phyloP scores from a whole-genome alignment of 2,888 invertebrate genomes.

The Drosophila suboccidentalis region DNA sequence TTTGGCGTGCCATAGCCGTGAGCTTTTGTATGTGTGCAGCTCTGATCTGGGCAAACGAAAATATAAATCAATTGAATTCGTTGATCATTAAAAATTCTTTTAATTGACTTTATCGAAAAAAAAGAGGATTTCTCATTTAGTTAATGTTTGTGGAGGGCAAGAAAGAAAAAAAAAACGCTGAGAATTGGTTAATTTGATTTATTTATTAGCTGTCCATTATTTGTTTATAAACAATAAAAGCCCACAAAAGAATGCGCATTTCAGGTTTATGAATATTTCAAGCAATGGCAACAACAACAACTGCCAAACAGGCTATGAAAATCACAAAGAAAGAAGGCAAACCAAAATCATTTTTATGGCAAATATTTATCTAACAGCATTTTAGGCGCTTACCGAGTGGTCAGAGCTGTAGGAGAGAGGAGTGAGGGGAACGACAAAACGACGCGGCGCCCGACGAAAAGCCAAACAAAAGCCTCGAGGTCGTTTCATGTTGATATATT shows the following conservation, averaged over 20 bases:
- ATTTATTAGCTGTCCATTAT: slow-evolving; percentile 78
- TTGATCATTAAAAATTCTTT: background rate
- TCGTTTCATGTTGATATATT: slow-evolving; percentile 75
- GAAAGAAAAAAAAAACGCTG: slow-evolving; percentile 1
- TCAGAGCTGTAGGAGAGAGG: background rate
- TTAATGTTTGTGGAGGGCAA: slow-evolving; percentile 23
- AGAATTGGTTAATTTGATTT: slow-evolving; percentile 69
- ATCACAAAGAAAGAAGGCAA: slow-evolving; percentile 45
- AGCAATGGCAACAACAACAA: slow-evolving; percentile 39
- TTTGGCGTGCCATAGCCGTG: background rate
- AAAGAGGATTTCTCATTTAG: slow-evolving; percentile 13
- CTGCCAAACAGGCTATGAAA: slow-evolving; percentile 41
- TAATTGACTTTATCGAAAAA: slow-evolving; percentile 15
- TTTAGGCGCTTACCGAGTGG: slow-evolving; percentile 57
- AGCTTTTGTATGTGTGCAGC: slow-evolving; percentile 16
- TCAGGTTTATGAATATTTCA: slow-evolving; percentile 75
- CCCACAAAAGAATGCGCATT: slow-evolving; percentile 72
- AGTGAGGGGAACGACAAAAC: background rate
- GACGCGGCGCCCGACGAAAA: slow-evolving; percentile 44
- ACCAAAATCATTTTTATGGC: slow-evolving; percentile 72
- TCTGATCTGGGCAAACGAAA: slow-evolving; percentile 31
- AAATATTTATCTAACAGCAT: slow-evolving; percentile 78
- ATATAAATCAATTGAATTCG: background rate
- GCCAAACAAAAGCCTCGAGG: slow-evolving; percentile 77
- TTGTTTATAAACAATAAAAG: slow-evolving; percentile 80